Evolutionary conservation across 2,113 vertebrate genomes (phyloP).

Genomic region (Polypterus bichir): DNA sequence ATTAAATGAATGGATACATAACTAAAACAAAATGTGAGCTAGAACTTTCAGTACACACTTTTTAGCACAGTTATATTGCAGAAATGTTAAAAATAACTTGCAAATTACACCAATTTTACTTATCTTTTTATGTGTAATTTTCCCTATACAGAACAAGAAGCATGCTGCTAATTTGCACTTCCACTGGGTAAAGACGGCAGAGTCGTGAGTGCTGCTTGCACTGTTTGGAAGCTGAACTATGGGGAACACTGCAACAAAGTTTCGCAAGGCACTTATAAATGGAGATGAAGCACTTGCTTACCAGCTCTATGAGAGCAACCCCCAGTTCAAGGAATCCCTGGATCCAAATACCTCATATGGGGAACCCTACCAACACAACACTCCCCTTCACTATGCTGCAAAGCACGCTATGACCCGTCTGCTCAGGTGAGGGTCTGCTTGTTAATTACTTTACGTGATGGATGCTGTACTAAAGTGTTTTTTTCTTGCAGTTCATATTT

Average conservation of each 20-base stretch:
- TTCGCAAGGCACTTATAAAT: conserved; percentile 92
- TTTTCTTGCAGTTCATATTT: no score
- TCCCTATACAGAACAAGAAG: conserved; percentile 48
- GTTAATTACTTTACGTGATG: no score
- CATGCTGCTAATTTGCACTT: conserved; percentile 49
- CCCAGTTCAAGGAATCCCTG: conserved; percentile 88
- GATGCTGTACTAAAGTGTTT: no score
- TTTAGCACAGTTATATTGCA: no score
- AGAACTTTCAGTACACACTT: no score
- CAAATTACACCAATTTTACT: conserved; percentile 5
- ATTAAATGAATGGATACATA: no score
- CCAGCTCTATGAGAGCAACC: conserved; percentile 92
- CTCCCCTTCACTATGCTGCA: conserved; percentile 89
- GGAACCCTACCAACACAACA: conserved; percentile 96
- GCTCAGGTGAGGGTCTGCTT: conserved; percentile 64
- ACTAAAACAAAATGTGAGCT: no score
- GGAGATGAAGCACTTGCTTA: conserved; percentile 88
- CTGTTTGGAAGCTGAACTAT: conserved; percentile 36
- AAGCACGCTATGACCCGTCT: conserved; percentile 90
- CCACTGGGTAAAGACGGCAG: conserved; percentile 51
- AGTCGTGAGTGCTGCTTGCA: conserved; percentile 31
- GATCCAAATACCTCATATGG: conserved; percentile 96
- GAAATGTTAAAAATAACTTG: no score
- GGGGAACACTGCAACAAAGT: conserved; percentile 97
- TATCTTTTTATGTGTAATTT: conserved; percentile 16